Evolutionary conservation across 2,888 invertebrate species (phyloP), one percentile per base, ranked within the genome.

Genomic region (Netelia inedita): DNA sequence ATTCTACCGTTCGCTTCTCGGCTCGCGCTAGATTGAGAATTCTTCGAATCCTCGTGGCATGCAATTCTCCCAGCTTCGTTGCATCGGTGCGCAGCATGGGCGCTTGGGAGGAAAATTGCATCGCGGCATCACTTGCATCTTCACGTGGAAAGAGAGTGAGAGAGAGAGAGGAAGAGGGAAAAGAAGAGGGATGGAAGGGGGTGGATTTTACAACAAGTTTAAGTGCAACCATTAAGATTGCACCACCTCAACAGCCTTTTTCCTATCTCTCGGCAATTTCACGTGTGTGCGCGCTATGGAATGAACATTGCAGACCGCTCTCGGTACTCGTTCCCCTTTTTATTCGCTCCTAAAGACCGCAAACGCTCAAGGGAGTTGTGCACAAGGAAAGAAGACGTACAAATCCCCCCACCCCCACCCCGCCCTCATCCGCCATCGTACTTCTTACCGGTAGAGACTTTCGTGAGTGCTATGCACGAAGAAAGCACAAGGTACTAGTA

Each of bases 211-310:
- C 80, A 84, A 63, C 79, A 75, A 61, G 63, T 83, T 86, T 85
- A 82, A 86, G 84, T 82, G 86, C 83, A 66, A 72, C 87, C 86
- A 85, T 87, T 86, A 86, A 87, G 87, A 87, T 87, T 86, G 82
- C 86, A 86, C 86, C 84, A 79, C 78, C 86, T 86, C 85, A 81
- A 86, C 86, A 83, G 80, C 79, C 85, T 82, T 82, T 71, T 80
- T 81, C 80, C 79, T 80, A 83, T 83, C 83, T 83, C 71, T 6
- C 55, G 19, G 71, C 41, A 69, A 72, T 65, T 46, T 53, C 23
- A 41, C 23, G 28, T 73, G 46, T 41, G 55, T 66, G 43, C 57
- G 21, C 43, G 57, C 53, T 41, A 57, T 57, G 23, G 23, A 66
- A 50, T 16, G 66, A 50, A 53, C 46, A 23, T 43, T 55, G 63